Percentiles rank a stretch among this genome's conserved stretches.
phyloP scores from a whole-genome alignment of 2,888 invertebrate genomes.

The Synanthedon formicaeformis region DNA sequence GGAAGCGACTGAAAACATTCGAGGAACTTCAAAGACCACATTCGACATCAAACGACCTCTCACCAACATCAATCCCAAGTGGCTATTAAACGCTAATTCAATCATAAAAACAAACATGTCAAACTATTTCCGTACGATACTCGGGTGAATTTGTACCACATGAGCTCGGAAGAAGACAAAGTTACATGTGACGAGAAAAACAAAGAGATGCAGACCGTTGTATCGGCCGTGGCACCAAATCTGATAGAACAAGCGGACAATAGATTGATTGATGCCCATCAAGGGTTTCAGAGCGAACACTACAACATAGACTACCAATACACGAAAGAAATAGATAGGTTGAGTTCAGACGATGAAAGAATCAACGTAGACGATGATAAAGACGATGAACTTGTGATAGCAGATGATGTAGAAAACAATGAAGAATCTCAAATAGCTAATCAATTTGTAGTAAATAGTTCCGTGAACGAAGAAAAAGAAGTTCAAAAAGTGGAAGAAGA shows the following conservation, averaged over 20 bases:
- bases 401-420: neutral
- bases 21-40: slow-evolving; percentile 41
- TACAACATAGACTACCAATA: slow-evolving; percentile 15
- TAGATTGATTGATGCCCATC: slow-evolving; percentile 22
- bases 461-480: slow-evolving; percentile 4
- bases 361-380: slow-evolving; percentile 38
- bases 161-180: slow-evolving; percentile 36
- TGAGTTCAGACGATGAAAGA: slow-evolving; percentile 38
- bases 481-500: slow-evolving; percentile 14
- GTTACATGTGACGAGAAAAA: slow-evolving; percentile 8
- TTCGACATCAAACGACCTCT: slow-evolving; percentile 39
- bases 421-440: slow-evolving; percentile 8
- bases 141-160: slow-evolving; percentile 39
- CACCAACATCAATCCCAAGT: slow-evolving; percentile 31
- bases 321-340: slow-evolving; percentile 23
- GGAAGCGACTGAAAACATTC: slow-evolving; percentile 39
- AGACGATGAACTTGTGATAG: slow-evolving; percentile 9
- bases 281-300: slow-evolving; percentile 16
- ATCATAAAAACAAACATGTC: slow-evolving; percentile 66
- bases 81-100: slow-evolving; percentile 53
- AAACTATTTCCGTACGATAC: slow-evolving; percentile 42
- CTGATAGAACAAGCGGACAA: slow-evolving; percentile 32
- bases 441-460: slow-evolving; percentile 1
- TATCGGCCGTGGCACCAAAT: slow-evolving; percentile 34
- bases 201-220: slow-evolving; percentile 51